A percentile compares a stretch with the other conserved stretches of the same genome.
phyloP scores from a whole-genome alignment of 2,888 invertebrate genomes.

The Athrips mouffetella region DNA sequence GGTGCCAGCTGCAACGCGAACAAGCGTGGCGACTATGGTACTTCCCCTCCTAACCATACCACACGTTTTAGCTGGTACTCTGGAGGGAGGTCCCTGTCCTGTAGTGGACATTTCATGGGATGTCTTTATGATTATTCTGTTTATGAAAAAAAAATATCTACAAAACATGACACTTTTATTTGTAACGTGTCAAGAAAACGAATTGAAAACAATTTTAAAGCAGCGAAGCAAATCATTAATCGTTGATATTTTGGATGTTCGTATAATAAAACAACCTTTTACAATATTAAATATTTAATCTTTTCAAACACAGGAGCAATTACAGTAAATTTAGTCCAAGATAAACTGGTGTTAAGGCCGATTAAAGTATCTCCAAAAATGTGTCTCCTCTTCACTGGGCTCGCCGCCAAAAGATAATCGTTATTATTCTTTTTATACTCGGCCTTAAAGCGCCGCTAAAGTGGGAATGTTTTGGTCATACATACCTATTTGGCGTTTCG shows the following conservation, averaged over 20 bases:
- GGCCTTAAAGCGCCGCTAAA: slow-evolving; percentile 1
- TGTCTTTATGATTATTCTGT: too few species aligned
- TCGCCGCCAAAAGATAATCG: slow-evolving; percentile 17
- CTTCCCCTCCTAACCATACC: too few species aligned
- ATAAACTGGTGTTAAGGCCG: slow-evolving; percentile 2
- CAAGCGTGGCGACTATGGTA: too few species aligned
- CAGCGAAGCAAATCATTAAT: not conserved
- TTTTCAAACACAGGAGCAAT: slow-evolving; percentile 3
- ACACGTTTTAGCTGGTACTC: too few species aligned
- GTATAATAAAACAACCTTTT: not conserved
- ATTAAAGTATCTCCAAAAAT: slow-evolving; percentile 7
- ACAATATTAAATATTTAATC: not conserved
- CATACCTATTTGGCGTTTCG: slow-evolving; percentile 10
- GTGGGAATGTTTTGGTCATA: slow-evolving; percentile 8
- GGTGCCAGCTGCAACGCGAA: too few species aligned
- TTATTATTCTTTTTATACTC: slow-evolving; percentile 3
- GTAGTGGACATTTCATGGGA: too few species aligned
- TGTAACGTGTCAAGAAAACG: too few species aligned
- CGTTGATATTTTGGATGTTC: not conserved
- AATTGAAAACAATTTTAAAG: too few species aligned
- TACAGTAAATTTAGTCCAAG: not conserved
- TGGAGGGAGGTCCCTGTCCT: too few species aligned
- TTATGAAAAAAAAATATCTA: too few species aligned
- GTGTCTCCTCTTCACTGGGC: slow-evolving; percentile 6
- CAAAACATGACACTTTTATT: too few species aligned